Conservation (phyloP, 30 jellyfish, hydroid and myxozoan species). For the Hydractinia echinata region DNA sequence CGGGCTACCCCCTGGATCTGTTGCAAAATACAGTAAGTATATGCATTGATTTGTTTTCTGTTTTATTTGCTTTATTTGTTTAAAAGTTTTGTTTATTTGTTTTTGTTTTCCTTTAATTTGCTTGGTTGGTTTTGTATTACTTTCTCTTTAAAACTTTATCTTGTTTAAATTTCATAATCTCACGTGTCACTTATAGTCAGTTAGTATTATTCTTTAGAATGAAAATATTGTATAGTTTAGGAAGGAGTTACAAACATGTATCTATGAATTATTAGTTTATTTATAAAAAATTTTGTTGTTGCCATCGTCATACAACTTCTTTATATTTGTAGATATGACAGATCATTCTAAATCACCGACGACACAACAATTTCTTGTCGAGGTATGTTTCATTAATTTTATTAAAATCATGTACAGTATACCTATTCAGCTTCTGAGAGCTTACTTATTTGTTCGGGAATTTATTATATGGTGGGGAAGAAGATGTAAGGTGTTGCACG, state of each 20-base stretch:
- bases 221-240: too few species aligned
- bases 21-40: slow-evolving; percentile 18
- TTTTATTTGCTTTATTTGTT: background rate
- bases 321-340: background rate
- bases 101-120: background rate
- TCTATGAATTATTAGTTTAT: too few species aligned
- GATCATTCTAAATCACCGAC: background rate
- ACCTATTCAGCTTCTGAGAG: background rate
- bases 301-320: too few species aligned
- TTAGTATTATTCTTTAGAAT: too few species aligned
- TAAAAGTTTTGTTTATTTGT: too few species aligned
- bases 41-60: background rate
- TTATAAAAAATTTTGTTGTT: too few species aligned
- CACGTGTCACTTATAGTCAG: too few species aligned
- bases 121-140: background rate
- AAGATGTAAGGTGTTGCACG: too few species aligned
- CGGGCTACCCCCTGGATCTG: slow-evolving; percentile 24
- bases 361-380: slow-evolving; percentile 4
- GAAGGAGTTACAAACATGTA: too few species aligned
- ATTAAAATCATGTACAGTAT: background rate
- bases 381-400: slow-evolving; percentile 1
- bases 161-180: too few species aligned
- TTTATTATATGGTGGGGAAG: too few species aligned
- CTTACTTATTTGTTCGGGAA: background rate
- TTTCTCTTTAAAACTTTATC: too few species aligned